These are phyloP conservation scores for Muscidifurax raptorellus DNA, from an alignment of 1,140 invertebrate genomes.

Conservation along the genomic window DNA sequence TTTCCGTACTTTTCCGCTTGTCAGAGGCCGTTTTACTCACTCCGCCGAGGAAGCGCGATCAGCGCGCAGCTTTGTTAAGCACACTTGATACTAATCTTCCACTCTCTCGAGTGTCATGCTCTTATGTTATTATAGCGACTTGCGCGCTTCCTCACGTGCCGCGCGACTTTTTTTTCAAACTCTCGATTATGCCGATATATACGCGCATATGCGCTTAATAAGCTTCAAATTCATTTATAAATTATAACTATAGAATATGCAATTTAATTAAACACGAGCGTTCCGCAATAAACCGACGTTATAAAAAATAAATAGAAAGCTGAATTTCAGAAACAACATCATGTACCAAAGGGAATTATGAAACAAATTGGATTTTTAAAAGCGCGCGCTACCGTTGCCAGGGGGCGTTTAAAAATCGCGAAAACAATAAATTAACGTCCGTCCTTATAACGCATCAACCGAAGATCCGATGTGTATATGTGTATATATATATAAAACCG, in stretches of 20 bases:
- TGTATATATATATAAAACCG: conserved; percentile 7
- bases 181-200: too few species aligned
- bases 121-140: background rate
- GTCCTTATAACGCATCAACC: background rate
- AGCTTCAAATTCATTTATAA: too few species aligned
- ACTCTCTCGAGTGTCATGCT: background rate
- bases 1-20: conserved; percentile 6
- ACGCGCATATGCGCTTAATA: too few species aligned
- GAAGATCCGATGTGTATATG: background rate
- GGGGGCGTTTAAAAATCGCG: background rate
- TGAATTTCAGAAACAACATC: too few species aligned
- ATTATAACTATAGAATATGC: too few species aligned
- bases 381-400: background rate
- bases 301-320: too few species aligned
- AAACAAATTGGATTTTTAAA: too few species aligned
- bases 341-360: too few species aligned
- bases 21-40: background rate
- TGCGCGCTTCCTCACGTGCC: too few species aligned
- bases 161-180: too few species aligned
- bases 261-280: too few species aligned
- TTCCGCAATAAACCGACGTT: too few species aligned
- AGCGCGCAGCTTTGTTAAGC: conserved; percentile 36
- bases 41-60: conserved; percentile 2
- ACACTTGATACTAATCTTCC: background rate
- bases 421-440: background rate